Percentiles rank a stretch among this genome's conserved stretches.
Conservation (phyloP, 2,797 vertebrate genomes). For the Alcedo quadribrachys region DNA sequence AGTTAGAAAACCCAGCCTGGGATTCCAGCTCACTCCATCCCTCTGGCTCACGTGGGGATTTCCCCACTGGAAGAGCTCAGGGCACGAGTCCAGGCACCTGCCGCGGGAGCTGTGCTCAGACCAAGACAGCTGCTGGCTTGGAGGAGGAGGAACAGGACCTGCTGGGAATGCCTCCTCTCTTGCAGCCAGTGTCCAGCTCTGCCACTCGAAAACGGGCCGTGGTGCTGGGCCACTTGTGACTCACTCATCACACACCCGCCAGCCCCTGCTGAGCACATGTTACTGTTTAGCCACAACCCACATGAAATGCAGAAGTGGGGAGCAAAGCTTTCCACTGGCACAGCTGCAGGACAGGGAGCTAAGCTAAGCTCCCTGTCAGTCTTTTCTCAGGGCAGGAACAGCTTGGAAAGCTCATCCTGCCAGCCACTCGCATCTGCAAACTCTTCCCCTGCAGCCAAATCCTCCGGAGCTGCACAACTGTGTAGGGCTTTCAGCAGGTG, state of each 20-base stretch:
- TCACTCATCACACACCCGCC: neutral
- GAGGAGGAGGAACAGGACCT: neutral
- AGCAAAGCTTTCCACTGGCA: slow-evolving; percentile 37
- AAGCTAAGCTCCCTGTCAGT: neutral
- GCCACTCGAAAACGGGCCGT: fast-evolving
- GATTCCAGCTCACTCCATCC: neutral
- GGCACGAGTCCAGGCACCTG: slow-evolving; percentile 36
- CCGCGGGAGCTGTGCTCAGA: neutral
- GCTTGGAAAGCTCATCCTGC: neutral
- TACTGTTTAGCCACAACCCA: slow-evolving; percentile 8
- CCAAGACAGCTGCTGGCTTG: neutral
- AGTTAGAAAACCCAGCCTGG: fast-evolving
- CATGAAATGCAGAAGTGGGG: slow-evolving; percentile 38
- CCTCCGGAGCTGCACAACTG: neutral
- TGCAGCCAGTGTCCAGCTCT: neutral
- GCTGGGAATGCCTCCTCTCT: neutral
- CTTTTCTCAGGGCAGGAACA: neutral
- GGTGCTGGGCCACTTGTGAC: neutral
- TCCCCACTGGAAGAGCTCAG: neutral
- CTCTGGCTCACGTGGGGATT: neutral
- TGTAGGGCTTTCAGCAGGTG: neutral
- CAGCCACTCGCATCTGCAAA: neutral
- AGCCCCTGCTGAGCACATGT: neutral
- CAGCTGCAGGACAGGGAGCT: neutral
- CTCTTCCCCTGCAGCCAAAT: neutral